These are phyloP conservation scores for Lasioglossum oenotherae DNA, from an alignment of 2,888 invertebrate species.

Conservation along the genomic window DNA sequence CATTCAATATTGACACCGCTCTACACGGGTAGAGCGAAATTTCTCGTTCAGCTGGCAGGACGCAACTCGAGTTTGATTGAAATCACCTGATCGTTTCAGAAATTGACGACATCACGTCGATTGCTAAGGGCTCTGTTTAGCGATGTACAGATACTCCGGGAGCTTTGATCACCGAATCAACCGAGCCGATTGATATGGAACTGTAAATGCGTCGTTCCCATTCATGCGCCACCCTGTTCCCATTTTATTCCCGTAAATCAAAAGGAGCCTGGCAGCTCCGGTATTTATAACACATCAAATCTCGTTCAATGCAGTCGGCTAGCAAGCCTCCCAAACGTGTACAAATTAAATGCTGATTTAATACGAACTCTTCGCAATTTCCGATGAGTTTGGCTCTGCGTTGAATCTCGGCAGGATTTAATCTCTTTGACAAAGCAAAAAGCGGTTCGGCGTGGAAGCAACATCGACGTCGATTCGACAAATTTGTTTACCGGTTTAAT, in stretches of 20 bases:
- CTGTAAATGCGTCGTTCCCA: background rate
- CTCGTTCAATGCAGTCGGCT: background rate
- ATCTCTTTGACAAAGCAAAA: background rate
- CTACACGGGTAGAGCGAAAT: background rate
- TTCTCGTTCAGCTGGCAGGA: background rate
- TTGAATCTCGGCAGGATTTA: background rate
- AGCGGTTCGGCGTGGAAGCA: background rate
- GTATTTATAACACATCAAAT: background rate
- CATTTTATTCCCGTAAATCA: background rate
- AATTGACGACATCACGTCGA: background rate
- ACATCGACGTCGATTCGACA: background rate
- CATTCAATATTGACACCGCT: background rate
- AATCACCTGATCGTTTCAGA: conserved; percentile 1
- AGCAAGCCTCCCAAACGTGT: background rate
- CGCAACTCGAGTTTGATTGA: background rate
- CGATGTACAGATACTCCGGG: background rate
- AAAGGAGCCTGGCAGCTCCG: background rate
- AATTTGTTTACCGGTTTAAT: background rate
- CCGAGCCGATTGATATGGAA: background rate
- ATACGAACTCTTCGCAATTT: background rate
- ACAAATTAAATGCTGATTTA: background rate
- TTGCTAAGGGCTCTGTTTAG: background rate
- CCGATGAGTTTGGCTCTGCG: no score
- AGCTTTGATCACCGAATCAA: background rate
- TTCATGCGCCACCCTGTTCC: background rate